These are phyloP conservation scores for Corbicula japonica DNA, from an alignment of 2,888 invertebrate genomes.

Conservation along the genomic window DNA sequence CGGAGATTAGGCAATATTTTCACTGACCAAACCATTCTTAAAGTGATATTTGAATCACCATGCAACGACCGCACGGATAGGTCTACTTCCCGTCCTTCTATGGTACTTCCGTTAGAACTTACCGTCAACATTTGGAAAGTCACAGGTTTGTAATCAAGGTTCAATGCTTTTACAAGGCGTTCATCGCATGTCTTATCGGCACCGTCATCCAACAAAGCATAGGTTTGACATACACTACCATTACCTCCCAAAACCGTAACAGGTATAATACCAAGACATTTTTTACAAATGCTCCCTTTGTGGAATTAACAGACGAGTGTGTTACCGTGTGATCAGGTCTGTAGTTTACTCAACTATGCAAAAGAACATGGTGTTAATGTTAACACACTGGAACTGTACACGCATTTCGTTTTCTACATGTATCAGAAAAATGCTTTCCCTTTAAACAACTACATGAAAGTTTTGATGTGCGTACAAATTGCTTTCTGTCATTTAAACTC, in stretches of 20 bases:
- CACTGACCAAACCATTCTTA: constrained; percentile 12
- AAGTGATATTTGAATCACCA: background rate
- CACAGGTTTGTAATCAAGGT: background rate
- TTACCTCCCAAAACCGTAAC: constrained; percentile 21
- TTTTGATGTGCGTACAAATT: constrained; percentile 27
- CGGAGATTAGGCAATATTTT: constrained; percentile 8
- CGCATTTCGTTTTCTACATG: constrained; percentile 29
- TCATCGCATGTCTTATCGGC: constrained; percentile 12
- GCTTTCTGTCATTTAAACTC: constrained; percentile 28
- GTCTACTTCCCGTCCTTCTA: constrained; percentile 6
- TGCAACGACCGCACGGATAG: background rate
- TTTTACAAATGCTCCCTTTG: background rate
- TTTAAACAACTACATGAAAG: constrained; percentile 49
- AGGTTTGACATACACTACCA: constrained; percentile 1
- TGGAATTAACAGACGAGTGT: background rate
- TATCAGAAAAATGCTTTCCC: constrained; percentile 38
- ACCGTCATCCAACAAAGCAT: constrained; percentile 7
- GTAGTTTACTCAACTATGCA: constrained; percentile 17
- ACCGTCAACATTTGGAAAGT: constrained; percentile 8
- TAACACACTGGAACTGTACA: constrained; percentile 43
- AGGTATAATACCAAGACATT: constrained; percentile 42
- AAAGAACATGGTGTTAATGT: constrained; percentile 34
- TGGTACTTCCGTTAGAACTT: constrained; percentile 16
- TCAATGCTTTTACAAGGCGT: background rate
- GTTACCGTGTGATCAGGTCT: constrained; percentile 8